These are phyloP conservation scores for Donacobius atricapilla DNA, from an alignment of 2,113 vertebrate species.

Conservation along the genomic window DNA sequence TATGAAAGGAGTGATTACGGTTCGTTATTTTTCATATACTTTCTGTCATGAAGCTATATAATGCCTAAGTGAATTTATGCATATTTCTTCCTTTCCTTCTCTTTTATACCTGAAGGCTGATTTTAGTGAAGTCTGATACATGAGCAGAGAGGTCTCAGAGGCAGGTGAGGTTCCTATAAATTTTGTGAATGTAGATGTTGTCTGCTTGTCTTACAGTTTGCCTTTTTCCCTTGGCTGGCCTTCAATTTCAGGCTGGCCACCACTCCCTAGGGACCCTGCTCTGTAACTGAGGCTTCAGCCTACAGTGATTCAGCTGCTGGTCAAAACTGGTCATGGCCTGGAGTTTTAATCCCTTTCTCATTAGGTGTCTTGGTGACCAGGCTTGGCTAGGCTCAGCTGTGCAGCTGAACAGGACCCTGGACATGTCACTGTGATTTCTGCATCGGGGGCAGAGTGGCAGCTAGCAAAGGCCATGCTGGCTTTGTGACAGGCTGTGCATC, in stretches of 20 bases:
- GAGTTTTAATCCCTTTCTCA: background rate
- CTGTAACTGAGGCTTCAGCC: background rate
- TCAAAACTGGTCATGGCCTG: background rate
- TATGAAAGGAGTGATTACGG: background rate
- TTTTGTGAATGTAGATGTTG: background rate
- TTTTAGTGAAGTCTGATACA: background rate
- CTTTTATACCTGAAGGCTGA: background rate
- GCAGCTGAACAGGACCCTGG: background rate
- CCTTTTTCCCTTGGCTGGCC: background rate
- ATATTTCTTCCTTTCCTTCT: background rate
- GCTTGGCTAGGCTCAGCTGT: background rate
- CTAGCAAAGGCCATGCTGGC: background rate
- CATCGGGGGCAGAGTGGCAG: background rate
- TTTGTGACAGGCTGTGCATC: background rate
- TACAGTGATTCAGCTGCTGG: background rate
- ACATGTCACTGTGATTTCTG: background rate
- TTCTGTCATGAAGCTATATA: constrained; percentile 6
- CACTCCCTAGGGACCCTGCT: background rate
- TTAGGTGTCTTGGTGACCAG: background rate
- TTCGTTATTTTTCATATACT: constrained; percentile 24
- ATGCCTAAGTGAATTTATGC: background rate
- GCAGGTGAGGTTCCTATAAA: background rate
- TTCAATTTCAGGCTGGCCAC: background rate
- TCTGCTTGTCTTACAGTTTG: background rate
- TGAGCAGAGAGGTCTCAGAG: background rate